Evolutionary conservation across 2,888 invertebrate genomes (phyloP).

Genomic region (Meteorus cinctellus): DNA sequence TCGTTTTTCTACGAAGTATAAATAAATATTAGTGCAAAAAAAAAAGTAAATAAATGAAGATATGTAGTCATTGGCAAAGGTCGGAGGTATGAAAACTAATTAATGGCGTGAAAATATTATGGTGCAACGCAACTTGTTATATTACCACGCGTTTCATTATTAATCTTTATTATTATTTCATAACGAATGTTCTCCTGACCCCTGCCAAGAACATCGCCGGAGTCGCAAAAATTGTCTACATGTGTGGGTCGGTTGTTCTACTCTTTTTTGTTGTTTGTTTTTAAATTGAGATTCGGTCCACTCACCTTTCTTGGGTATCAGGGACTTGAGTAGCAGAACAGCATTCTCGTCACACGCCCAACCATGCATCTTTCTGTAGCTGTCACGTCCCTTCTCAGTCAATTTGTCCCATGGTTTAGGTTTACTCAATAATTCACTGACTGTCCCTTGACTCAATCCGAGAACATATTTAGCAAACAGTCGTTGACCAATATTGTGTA

Average conservation of each 20-base stretch:
- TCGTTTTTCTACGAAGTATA: neutral
- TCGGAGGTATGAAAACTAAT: neutral
- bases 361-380: constrained; percentile 99
- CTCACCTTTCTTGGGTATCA: constrained; percentile 98
- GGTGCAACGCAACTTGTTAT: too few species aligned
- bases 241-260: constrained; percentile 34
- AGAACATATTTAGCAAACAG: constrained; percentile 99
- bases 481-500: constrained; percentile 98
- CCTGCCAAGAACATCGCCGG: constrained; percentile 29
- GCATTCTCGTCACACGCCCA: constrained; percentile 99
- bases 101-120: too few species aligned
- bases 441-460: constrained; percentile 97
- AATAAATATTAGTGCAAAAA: neutral
- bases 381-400: constrained; percentile 99
- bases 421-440: constrained; percentile 97
- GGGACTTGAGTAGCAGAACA: constrained; percentile 96
- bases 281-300: constrained; percentile 50
- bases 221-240: neutral
- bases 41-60: neutral
- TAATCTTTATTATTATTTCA: neutral
- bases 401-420: constrained; percentile 99
- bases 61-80: constrained; percentile 20
- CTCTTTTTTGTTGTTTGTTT: neutral
- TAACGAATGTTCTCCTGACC: constrained; percentile 15
- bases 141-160: neutral